These are phyloP conservation scores for Siphonodentalium dalli DNA, from an alignment of 2,888 invertebrate species.

Conservation along the genomic window DNA sequence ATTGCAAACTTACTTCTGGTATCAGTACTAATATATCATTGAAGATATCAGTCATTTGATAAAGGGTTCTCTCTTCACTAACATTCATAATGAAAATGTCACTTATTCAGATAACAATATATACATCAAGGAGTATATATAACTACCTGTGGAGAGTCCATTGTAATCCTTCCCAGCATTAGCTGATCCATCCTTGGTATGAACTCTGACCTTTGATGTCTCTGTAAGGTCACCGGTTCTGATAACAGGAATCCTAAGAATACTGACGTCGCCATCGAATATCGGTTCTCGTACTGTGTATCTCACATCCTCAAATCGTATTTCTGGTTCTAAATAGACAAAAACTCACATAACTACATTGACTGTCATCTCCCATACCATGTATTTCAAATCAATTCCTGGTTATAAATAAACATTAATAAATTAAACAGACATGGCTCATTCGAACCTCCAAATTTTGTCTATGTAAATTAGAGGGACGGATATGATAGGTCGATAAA, in stretches of 20 bases:
- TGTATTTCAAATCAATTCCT: too few relatives aligned
- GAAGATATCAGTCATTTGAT: too few relatives aligned
- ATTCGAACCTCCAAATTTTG: too few relatives aligned
- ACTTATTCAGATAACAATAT: neutral
- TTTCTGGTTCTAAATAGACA: constrained; percentile 53
- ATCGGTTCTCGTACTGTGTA: constrained; percentile 61
- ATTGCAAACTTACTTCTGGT: too few relatives aligned
- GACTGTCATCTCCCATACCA: too few relatives aligned
- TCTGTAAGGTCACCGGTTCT: constrained; percentile 59
- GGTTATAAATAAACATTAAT: too few relatives aligned
- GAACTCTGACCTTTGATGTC: constrained; percentile 55
- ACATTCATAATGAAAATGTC: too few relatives aligned
- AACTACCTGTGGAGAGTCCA: constrained; percentile 57
- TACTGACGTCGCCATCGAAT: constrained; percentile 45
- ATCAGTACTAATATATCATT: too few relatives aligned
- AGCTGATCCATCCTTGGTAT: constrained; percentile 64
- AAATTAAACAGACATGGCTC: too few relatives aligned
- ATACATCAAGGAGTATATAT: too few relatives aligned
- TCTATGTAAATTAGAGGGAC: too few relatives aligned
- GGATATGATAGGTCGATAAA: too few relatives aligned
- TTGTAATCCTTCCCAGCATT: constrained; percentile 62
- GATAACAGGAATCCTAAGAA: constrained; percentile 53
- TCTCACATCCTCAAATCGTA: constrained; percentile 53
- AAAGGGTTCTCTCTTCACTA: neutral
- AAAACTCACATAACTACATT: constrained; percentile 39